phyloP scores from a whole-genome alignment of 35 echinoderm and acorn worm genomes.

The Chiridota heheva region DNA sequence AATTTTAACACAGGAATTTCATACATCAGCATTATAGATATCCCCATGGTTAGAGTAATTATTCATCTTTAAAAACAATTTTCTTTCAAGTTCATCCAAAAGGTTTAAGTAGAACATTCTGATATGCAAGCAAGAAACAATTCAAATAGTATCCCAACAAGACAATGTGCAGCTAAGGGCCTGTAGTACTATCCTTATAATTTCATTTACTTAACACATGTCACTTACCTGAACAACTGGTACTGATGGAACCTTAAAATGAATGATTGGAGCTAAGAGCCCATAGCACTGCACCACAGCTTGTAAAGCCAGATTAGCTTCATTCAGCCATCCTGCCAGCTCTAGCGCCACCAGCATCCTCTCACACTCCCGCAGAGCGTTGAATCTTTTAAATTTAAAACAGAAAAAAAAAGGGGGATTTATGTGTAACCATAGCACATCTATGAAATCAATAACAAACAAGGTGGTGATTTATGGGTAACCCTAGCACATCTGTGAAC shows the following conservation, averaged over 20 bases:
- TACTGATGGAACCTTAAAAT: conserved; percentile 90
- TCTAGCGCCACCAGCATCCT: conserved; percentile 95
- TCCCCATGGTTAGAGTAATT: too few relatives aligned
- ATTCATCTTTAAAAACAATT: too few relatives aligned
- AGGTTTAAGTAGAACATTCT: too few relatives aligned
- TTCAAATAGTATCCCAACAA: not conserved
- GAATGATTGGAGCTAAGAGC: conserved; percentile 76
- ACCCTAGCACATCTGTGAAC: too few relatives aligned
- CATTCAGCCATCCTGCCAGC: conserved; percentile 98
- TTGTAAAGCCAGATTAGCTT: conserved; percentile 89
- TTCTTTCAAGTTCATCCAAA: too few relatives aligned
- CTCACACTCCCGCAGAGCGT: conserved; percentile 79
- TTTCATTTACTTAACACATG: not conserved
- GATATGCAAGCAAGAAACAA: not conserved
- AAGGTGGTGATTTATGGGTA: too few relatives aligned
- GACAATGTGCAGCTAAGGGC: too few relatives aligned
- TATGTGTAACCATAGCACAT: not conserved
- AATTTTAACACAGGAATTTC: too few relatives aligned
- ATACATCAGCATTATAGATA: too few relatives aligned
- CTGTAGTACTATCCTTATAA: not conserved
- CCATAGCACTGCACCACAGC: conserved; percentile 97
- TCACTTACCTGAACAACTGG: conserved; percentile 91
- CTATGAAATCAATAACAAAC: not conserved
- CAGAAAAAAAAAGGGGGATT: conserved; percentile 11
- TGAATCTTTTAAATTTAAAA: too few relatives aligned